phyloP scores from a whole-genome alignment of 2,797 vertebrate species.

The Clarias laeviceps region DNA sequence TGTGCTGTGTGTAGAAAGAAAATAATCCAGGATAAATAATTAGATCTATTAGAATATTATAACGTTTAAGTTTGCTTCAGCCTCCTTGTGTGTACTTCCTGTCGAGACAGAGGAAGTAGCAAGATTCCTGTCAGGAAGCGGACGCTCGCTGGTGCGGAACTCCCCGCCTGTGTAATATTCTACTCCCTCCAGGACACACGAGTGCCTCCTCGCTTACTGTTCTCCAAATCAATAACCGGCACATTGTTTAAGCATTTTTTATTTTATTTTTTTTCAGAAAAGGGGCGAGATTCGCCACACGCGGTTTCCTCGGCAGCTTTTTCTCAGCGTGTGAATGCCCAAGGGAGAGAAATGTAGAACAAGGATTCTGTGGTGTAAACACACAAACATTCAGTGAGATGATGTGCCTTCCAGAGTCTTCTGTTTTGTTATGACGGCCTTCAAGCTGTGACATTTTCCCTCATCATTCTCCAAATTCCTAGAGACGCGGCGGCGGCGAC shows the following conservation, averaged over 20 bases:
- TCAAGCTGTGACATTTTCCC: constrained; percentile 69
- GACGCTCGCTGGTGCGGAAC: constrained; percentile 57
- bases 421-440: constrained; percentile 63
- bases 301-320: background rate
- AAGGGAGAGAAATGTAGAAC: constrained; percentile 12
- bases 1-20: background rate
- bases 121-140: constrained; percentile 76
- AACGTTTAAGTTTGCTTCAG: background rate
- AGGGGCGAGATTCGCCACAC: background rate
- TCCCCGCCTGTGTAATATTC: constrained; percentile 28
- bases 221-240: constrained; percentile 20
- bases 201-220: constrained; percentile 5
- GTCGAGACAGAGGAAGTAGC: constrained; percentile 74
- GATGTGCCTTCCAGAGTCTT: background rate
- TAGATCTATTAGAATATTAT: background rate
- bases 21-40: background rate
- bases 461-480: constrained; percentile 68
- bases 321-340: background rate
- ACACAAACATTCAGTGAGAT: constrained; percentile 10
- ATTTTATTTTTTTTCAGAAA: background rate
- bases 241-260: background rate
- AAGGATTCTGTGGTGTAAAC: constrained; percentile 11
- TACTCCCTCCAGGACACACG: constrained; percentile 16
- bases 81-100: constrained; percentile 74
- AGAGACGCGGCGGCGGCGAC: constrained; percentile 58